Percentiles rank a stretch among this genome's conserved stretches.
Evolutionary conservation across 2,888 invertebrate genomes (phyloP).

Genomic region (Nowickia ferox): DNA sequence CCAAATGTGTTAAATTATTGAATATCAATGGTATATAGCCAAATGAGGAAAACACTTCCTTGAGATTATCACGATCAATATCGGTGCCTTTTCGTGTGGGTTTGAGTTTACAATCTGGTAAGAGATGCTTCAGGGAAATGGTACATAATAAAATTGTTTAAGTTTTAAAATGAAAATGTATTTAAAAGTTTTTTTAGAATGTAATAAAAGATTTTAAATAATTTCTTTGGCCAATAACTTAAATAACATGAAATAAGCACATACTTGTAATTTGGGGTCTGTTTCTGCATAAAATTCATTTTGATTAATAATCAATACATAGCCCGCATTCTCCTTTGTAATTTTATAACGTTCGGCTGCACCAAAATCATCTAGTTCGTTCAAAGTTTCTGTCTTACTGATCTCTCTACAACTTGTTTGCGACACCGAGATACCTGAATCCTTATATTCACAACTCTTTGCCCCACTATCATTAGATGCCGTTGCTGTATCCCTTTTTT

Average conservation of each 20-base stretch:
- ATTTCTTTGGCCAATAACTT: not conserved
- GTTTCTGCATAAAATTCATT: constrained; percentile 76
- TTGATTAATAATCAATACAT: constrained; percentile 81
- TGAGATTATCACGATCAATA: constrained; percentile 75
- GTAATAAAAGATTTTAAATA: not conserved
- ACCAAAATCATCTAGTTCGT: constrained; percentile 38
- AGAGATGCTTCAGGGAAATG: constrained; percentile 4
- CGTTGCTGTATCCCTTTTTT: not conserved
- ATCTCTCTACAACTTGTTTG: not conserved
- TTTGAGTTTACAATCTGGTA: constrained; percentile 64
- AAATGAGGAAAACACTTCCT: constrained; percentile 76
- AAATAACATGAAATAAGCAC: not conserved
- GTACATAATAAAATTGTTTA: too few species aligned
- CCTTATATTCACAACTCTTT: not conserved
- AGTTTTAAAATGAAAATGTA: too few species aligned
- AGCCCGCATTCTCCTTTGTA: constrained; percentile 76
- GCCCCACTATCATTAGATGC: not conserved
- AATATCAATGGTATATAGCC: constrained; percentile 77
- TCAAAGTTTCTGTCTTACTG: not conserved
- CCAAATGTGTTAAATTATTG: constrained; percentile 77
- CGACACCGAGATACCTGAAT: constrained; percentile 59
- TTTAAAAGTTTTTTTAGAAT: too few species aligned
- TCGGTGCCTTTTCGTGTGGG: constrained; percentile 78
- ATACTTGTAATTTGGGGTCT: constrained; percentile 75
- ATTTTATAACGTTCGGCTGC: constrained; percentile 74